Evolutionary conservation across 1,140 invertebrate species (phyloP), one percentile per base, ranked within the genome.

Genomic region (Hyposmocoma kahamanoa): DNA sequence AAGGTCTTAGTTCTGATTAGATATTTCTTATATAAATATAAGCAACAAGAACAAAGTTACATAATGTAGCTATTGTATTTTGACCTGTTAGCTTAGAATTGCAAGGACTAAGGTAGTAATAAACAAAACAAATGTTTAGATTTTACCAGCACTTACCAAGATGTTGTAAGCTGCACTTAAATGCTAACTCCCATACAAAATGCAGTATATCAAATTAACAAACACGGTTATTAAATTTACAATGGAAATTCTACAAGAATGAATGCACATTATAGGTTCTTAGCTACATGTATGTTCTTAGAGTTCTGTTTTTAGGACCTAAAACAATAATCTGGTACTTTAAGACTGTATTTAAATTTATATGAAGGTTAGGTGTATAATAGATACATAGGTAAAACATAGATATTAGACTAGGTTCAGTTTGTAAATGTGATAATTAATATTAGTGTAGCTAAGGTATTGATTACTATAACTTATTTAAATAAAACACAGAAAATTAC

Each of bases 381-480:
- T 13, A 17, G 10, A n/a, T 15, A 36, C 15, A 13, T 36, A 30
- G 13, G 2, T 5, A 17, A 36, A 17, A 17, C 8, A 36, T 36
- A 36, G 15, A 17, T 17, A 26, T 5, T 26, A 6, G 11, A 26
- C 11, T 26, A 6, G 24, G 5, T 26, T 26, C 18, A 36, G 15
- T 28, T 30, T 41, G 42, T 49, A 54, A 50, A 56, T 60, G 54
- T 67, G 60, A 59, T 67, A 62, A 58, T 54, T 45, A 30, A 34
- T 36, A 22, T 43, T 46, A 47, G n/a, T 42, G 21, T 46, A 46
- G 24, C 13, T 52, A 45, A 47, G 49, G 53, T 56, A 5, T 11
- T 6, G 11, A 17, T 17, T 17, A 17, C 10, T 2, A 13, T 56
- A 50, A 55, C 26, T 44, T 55, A 57, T 44, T 51, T 50, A 42